phyloP scores from a whole-genome alignment of 2,113 vertebrate species.

The Aptenodytes patagonicus region DNA sequence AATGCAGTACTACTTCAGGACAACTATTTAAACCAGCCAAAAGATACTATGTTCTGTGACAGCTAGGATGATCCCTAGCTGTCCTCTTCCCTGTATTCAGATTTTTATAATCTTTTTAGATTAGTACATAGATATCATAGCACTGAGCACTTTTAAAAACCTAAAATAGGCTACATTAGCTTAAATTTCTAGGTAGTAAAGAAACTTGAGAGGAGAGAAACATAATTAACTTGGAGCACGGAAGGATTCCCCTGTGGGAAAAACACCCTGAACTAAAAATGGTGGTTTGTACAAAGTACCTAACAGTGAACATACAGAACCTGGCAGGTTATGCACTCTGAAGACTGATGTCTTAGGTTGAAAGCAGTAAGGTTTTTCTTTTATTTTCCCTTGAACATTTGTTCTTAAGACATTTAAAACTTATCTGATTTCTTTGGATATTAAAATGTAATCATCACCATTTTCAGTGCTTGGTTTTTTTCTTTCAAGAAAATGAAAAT shows the following conservation, averaged over 20 bases:
- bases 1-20: not conserved
- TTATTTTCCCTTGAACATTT: not conserved
- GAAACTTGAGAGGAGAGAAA: not conserved
- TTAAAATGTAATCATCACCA: not conserved
- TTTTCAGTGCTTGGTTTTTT: not conserved
- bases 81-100: not conserved
- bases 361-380: not conserved
- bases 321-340: not conserved
- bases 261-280: conserved; percentile 1
- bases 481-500: not conserved
- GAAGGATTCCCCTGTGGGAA: not conserved
- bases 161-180: conserved; percentile 32
- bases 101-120: not conserved
- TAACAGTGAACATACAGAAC: not conserved
- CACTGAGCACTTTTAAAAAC: not conserved
- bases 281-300: not conserved
- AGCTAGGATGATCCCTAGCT: not conserved
- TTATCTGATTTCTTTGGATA: not conserved
- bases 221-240: conserved; percentile 40
- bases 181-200: conserved; percentile 47
- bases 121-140: not conserved
- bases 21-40: not conserved
- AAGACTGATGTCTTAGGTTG: not conserved
- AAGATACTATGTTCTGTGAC: not conserved
- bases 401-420: not conserved